Percentiles rank a stretch among this genome's conserved stretches.
These are phyloP conservation scores for Forpus xanthops DNA, from an alignment of 2,797 vertebrate genomes.

Conservation along the genomic window DNA sequence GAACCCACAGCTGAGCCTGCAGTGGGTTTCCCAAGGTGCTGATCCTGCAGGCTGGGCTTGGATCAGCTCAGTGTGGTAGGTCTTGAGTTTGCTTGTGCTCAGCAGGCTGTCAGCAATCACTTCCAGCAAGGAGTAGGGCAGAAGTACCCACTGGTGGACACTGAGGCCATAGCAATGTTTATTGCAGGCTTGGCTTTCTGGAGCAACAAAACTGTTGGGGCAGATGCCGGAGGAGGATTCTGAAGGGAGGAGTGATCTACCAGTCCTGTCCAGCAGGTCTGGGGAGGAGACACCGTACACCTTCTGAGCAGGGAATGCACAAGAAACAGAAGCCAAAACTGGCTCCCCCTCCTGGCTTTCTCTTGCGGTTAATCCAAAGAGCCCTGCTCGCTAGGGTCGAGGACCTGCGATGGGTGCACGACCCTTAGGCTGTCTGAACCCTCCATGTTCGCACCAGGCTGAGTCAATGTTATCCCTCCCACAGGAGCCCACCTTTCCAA, in stretches of 20 bases:
- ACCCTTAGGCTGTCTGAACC: background rate
- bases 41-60: background rate
- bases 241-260: background rate
- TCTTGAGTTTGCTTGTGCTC: background rate
- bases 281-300: background rate
- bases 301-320: background rate
- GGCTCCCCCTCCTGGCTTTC: background rate
- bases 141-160: background rate
- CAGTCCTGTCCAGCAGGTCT: background rate
- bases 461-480: background rate
- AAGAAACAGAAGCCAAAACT: background rate
- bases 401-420: background rate
- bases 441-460: background rate
- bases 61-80: background rate
- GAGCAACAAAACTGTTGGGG: background rate
- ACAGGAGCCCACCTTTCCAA: background rate
- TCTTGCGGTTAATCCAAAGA: background rate
- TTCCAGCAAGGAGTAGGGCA: background rate
- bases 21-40: background rate
- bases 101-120: background rate
- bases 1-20: rapidly evolving
- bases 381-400: too few relatives aligned
- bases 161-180: background rate
- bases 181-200: background rate
- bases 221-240: background rate